Evolutionary conservation across 2,797 vertebrate species (phyloP), one percentile per base, ranked within the genome.

Genomic region (Spatula versicolor): DNA sequence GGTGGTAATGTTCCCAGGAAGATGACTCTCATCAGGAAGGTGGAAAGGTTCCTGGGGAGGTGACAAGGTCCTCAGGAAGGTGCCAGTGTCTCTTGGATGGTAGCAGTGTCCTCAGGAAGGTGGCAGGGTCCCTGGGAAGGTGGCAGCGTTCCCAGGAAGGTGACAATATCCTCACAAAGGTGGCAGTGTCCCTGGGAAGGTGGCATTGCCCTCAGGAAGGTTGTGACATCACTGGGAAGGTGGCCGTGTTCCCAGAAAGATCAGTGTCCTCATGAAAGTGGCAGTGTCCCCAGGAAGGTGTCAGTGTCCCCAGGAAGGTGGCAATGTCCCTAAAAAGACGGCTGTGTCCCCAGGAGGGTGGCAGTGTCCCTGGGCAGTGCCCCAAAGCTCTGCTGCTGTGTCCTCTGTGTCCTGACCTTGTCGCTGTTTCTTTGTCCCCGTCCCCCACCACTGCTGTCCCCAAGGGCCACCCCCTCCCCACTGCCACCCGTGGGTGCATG

Each of bases 241-340:
- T 56, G 31, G 9, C 45, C 48, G 11, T 46, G n/a, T 68, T 8
- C 45, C 25, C 26, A 11, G 48, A 33, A 63, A 52, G 11, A 31
- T 28, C 13, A 2, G 3, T 22, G 33, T 25, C 12, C 19, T 10
- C 3, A 2, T 11, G 4, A 8, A n/a, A 30, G 28, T 39, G 33
- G 7, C 12, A 20, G 1, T 12, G 20, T 33, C 9, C 22, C 12
- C 4, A 5, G 14, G 4, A 8, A n/a, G 28, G 18, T n/a, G 33
- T 6, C 12, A 19, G 0, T 11, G 20, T 13, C 2, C 37, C 13
- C 3, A 3, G 23, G 11, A 86, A 39, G 50, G 17, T 64, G 46
- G 9, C 23, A 11, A 14, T 16, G 16, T 66, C 64, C 31, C 31
- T 6, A 14, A 45, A 22, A 67, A 48, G 43, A 6, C 46, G 64